Base-by-base conservation (phyloP, 2,797 vertebrate genomes). In the Sphaeramia orbicularis region DNA sequence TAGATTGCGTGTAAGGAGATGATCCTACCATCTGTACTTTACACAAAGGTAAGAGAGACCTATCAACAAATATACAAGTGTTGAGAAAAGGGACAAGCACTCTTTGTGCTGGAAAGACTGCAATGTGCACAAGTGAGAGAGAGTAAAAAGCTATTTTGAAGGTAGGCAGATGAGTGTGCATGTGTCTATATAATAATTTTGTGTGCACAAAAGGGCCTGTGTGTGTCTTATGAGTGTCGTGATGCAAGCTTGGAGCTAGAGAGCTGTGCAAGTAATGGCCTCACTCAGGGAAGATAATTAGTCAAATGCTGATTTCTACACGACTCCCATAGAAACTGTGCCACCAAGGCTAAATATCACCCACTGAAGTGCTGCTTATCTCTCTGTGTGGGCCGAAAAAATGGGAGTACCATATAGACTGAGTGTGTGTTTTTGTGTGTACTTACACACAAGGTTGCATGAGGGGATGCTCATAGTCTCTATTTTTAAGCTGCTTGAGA, bases 251-350 rank as follows among this genome's bases (percentile, higher is more conserved):
- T 43, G 55, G 67, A 84, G 70, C 71, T 43, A 35, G 59, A 80
- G 71, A 82, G 73, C 77, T 73, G 52, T 72, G 75, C 68, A 82
- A 81, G 85, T 85, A 80, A 84, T 77, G 74, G 83, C 80, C 68
- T 69, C 49, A 59, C 69, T 85, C 71, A 38, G 74, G 60, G 71
- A 75, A 51, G 83, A 82, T 89, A 91, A 92, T 93, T 89, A 90
- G 87, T 83, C 86, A 87, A 89, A 90, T 76, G 74, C 86, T 85
- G 84, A 90, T 83, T 91, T 87, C 62, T 82, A 18, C 74, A 47
- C 37, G 43, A 76, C 86, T 87, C 75, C 83, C 78, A 60, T 77
- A 84, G 81, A 80, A 86, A 56, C 81, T 37, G 62, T 54, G 61
- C 61, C 74, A 80, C 77, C 64, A 57, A 83, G 85, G 85, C 78